A percentile compares a stretch with the other conserved stretches of the same genome.
phyloP scores from a whole-genome alignment of 2,888 invertebrate species.

The Drosophila testacea region DNA sequence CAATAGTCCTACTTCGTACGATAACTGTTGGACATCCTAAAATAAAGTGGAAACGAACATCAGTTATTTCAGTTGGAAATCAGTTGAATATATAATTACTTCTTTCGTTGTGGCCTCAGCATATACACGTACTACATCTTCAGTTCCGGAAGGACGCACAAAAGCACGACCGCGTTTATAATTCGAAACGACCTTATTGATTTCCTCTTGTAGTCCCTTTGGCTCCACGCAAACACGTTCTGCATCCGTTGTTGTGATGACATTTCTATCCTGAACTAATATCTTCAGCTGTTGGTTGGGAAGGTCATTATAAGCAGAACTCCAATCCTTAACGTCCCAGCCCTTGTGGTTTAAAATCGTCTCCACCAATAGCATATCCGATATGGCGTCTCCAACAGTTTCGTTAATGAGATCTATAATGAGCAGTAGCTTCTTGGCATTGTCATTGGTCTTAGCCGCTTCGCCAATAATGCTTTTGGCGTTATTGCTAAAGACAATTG shows the following conservation, averaged over 20 bases:
- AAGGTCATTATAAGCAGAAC: constrained; percentile 92
- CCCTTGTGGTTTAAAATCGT: constrained; percentile 93
- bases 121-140: constrained; percentile 97
- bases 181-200: constrained; percentile 89
- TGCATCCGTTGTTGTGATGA: constrained; percentile 94
- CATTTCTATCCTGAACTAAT: constrained; percentile 93
- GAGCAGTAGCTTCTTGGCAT: constrained; percentile 88
- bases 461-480: constrained; percentile 88
- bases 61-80: background rate
- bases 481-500: constrained; percentile 92
- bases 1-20: constrained; percentile 90
- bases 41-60: background rate
- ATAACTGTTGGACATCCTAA: constrained; percentile 89
- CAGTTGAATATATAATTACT: constrained; percentile 80
- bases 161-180: constrained; percentile 93
- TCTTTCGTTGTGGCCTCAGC: constrained; percentile 94
- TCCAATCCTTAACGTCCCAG: constrained; percentile 93
- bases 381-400: constrained; percentile 98
- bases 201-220: constrained; percentile 91
- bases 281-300: constrained; percentile 96
- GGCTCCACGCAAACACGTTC: constrained; percentile 94
- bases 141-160: constrained; percentile 98
- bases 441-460: constrained; percentile 83
- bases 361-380: constrained; percentile 97
- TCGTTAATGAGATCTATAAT: constrained; percentile 96